Conservation (phyloP, 1,140 invertebrate species). For the Nymphalis io region DNA sequence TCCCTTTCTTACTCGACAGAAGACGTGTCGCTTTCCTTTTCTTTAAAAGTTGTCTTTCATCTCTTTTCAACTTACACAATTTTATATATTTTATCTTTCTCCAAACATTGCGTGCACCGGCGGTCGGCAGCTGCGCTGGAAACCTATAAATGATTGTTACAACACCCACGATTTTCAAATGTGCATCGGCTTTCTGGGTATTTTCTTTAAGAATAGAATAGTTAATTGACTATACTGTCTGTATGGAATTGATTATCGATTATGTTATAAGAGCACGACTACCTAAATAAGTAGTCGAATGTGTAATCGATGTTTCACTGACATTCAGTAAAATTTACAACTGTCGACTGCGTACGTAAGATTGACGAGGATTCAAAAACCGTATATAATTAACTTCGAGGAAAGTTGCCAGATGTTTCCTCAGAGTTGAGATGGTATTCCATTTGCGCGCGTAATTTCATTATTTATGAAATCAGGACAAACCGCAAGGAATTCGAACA, state of each 20-base stretch:
- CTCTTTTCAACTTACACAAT: slow-evolving; percentile 64
- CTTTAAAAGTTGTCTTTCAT: slow-evolving; percentile 62
- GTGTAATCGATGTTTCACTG: no score
- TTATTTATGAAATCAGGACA: slow-evolving; percentile 30
- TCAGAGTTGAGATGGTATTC: slow-evolving; percentile 4
- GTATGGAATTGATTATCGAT: slow-evolving; percentile 14
- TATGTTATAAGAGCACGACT: not conserved
- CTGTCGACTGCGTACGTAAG: not conserved
- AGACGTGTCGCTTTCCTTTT: slow-evolving; percentile 63
- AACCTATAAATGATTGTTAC: slow-evolving; percentile 74
- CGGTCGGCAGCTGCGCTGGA: slow-evolving; percentile 74
- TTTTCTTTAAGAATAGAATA: slow-evolving; percentile 44
- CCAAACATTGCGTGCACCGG: slow-evolving; percentile 73
- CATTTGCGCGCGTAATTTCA: slow-evolving; percentile 21
- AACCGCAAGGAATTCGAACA: slow-evolving; percentile 36
- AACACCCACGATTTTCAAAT: slow-evolving; percentile 68
- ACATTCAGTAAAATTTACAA: not conserved
- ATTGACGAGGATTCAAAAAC: not conserved
- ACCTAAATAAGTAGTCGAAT: not conserved
- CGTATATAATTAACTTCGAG: not conserved
- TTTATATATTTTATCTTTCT: slow-evolving; percentile 71
- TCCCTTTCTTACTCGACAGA: slow-evolving; percentile 60
- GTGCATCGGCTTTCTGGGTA: slow-evolving; percentile 49
- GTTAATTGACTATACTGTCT: slow-evolving; percentile 18
- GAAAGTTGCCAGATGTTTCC: slow-evolving; percentile 11